Evolutionary conservation across 2,797 vertebrate species (phyloP), one percentile per base, ranked within the genome.

Genomic region (Allobates femoralis): DNA sequence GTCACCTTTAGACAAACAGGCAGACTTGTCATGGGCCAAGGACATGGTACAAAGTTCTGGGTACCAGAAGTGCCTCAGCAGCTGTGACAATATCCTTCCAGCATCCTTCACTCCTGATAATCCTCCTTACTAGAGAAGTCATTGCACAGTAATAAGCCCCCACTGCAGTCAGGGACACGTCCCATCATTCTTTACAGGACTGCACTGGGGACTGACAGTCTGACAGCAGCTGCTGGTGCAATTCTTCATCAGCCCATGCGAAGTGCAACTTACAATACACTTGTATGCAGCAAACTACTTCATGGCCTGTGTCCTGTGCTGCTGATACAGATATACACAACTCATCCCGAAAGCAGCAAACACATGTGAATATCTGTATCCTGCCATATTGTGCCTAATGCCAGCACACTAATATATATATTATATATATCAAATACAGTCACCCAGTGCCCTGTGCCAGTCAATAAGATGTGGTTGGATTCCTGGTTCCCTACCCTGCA

Each of bases 201-300:
- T 51, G 55, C 28, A 21, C 80, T 60, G 81, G 21, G 34, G 69
- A 78, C 32, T 83, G 79, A 32, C 4, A 51, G 34, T 60, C 28
- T 79, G 69, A 41, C 51, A 51, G 62, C 55, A 16, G 34, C 67
- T 78, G 73, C 81, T 81, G 53, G 28, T 32, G 81, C 74, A 84
- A 75, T 21, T 62, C 11, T 64, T 69, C 51, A 87, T 78, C 53
- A 50, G 26, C 6, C 51, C 80, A 46, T 28, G 28, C 76, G 71
- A 34, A 78, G 60, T 60, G 67, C 67, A 41, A 84, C 77, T 53
- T 53, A 51, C 19, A 67, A 58, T 67, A 30, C 55, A 50, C 69
- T 84, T 37, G 28, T 26, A 78, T 56, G 83, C 75, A 32, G 50
- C 32, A 71, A 30, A 41, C 30, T 80, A 86, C 67, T 86, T 86